A percentile compares a stretch with the other conserved stretches of the same genome.
phyloP scores from a whole-genome alignment of 2,888 invertebrate genomes.

The Argyresthia goedartella region DNA sequence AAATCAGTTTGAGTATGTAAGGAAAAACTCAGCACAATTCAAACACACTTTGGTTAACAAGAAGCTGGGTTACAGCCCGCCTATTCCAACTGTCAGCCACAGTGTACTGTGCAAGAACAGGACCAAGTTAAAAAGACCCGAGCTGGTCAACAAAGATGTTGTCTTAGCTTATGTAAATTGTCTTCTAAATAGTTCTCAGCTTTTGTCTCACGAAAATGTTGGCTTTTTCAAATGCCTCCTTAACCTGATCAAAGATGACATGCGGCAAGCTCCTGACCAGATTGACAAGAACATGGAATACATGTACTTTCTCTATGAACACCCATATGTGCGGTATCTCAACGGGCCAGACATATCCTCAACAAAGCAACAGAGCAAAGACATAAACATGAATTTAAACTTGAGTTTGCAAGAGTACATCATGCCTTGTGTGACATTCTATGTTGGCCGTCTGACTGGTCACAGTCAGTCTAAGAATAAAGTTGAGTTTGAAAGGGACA shows the following conservation, averaged over 20 bases:
- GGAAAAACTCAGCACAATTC: neutral
- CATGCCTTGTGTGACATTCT: neutral
- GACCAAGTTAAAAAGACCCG: neutral
- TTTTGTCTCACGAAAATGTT: neutral
- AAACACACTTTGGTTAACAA: slow-evolving; percentile 3
- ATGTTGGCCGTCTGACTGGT: neutral
- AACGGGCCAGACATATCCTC: neutral
- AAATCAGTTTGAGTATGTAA: neutral
- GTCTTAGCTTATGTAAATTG: neutral
- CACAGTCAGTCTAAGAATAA: neutral
- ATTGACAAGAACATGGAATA: neutral
- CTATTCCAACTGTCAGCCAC: neutral
- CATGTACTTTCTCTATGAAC: neutral
- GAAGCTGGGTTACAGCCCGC: neutral
- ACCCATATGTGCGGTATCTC: slow-evolving; percentile 1
- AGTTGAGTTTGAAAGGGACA: neutral
- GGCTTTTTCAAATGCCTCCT: neutral
- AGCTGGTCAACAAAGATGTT: neutral
- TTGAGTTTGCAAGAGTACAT: slow-evolving; percentile 1
- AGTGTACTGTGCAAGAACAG: neutral
- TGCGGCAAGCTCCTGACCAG: neutral
- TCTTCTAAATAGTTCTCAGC: no score
- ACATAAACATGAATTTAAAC: neutral
- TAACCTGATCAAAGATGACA: neutral
- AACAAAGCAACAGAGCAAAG: no score